phyloP scores from a whole-genome alignment of 2,113 vertebrate species.

The Bujurquina vittata region DNA sequence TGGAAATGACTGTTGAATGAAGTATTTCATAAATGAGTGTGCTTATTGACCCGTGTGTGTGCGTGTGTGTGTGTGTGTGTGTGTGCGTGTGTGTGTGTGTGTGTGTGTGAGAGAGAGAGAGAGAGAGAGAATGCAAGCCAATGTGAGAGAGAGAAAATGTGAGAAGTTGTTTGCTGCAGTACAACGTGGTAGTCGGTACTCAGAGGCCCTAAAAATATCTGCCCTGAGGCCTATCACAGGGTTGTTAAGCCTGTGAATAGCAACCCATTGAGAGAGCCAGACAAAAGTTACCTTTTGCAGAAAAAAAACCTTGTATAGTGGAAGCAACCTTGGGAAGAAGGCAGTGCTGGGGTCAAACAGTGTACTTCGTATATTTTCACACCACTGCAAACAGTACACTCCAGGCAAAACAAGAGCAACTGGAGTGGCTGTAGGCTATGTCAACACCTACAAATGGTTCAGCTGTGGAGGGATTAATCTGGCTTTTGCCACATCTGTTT shows the following conservation, averaged over 20 bases:
- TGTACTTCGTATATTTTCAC: neutral
- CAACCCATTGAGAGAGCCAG: neutral
- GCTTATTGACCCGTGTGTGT: no score
- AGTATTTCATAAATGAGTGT: no score
- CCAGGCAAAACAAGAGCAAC: neutral
- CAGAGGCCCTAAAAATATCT: neutral
- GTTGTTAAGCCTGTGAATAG: neutral
- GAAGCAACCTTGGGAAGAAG: neutral
- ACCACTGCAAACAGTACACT: neutral
- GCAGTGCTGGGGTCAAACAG: neutral
- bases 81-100: no score
- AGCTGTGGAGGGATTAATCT: neutral
- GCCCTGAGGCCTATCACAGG: neutral
- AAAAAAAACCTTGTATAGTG: neutral
- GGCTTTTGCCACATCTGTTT: neutral
- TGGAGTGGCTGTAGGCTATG: neutral
- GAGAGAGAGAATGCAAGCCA: no score
- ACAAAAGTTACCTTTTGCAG: neutral
- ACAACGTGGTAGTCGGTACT: neutral
- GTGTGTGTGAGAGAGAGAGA: no score
- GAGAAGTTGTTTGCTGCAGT: neutral
- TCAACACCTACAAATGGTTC: neutral
- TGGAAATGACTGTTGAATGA: no score
- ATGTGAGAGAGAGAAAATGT: neutral
- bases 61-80: no score